Evolutionary conservation across 64 coral and sea anemone genomes (phyloP).

Genomic region (Platygyra sinensis): DNA sequence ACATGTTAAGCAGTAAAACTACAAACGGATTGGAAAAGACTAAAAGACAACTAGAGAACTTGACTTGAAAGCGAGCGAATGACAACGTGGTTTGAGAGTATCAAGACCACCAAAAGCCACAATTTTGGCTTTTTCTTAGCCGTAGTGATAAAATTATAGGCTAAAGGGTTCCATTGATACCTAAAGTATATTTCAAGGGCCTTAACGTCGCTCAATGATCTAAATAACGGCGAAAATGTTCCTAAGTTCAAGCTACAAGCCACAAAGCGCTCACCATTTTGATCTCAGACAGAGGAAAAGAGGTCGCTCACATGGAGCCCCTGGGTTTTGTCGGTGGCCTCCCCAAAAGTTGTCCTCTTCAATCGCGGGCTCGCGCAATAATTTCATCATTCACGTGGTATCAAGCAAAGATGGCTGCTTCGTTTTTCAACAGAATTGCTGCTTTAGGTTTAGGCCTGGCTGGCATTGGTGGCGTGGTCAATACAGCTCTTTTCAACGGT

Average conservation of each 20-base stretch:
- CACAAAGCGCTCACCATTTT: slow-evolving; percentile 80
- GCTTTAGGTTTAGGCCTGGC: slow-evolving; percentile 90
- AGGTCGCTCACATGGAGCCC: slow-evolving; percentile 81
- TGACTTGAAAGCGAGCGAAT: not conserved
- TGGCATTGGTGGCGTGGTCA: slow-evolving; percentile 88
- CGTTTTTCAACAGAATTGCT: slow-evolving; percentile 90
- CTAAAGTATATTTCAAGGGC: not conserved
- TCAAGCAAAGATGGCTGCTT: slow-evolving; percentile 90
- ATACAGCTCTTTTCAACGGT: slow-evolving; percentile 97
- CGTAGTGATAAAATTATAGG: not conserved
- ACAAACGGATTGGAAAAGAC: not conserved
- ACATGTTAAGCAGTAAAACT: too few species aligned
- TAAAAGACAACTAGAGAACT: not conserved
- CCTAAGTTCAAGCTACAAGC: not conserved
- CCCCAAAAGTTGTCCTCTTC: slow-evolving; percentile 47
- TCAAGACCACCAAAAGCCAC: not conserved
- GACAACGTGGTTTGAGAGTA: slow-evolving; percentile 24
- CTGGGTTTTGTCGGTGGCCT: slow-evolving; percentile 59
- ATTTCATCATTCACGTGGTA: slow-evolving; percentile 94
- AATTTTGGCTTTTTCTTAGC: not conserved
- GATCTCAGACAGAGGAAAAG: slow-evolving; percentile 72
- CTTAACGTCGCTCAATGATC: not conserved
- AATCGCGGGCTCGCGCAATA: slow-evolving; percentile 60
- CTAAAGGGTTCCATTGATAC: too few species aligned
- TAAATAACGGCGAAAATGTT: not conserved